Base-by-base conservation (phyloP, 2,797 vertebrate genomes). In the Gobionotothen gibberifrons region DNA sequence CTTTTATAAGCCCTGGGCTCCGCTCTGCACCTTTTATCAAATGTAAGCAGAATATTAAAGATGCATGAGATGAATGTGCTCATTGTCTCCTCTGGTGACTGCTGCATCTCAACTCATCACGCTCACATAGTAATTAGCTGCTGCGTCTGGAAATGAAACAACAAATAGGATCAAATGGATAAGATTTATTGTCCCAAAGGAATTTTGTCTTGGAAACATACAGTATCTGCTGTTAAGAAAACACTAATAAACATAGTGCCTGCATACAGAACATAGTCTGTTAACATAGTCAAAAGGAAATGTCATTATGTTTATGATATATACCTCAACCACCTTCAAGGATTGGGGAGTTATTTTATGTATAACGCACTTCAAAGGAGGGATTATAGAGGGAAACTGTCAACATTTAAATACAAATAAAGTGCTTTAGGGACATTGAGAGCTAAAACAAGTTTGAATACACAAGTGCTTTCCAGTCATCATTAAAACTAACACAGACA, bases 1-100 rank as follows among this genome's bases (percentile, higher is more conserved):
- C 78, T 90, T 92, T 89, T 89, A 93, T 89, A 89, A 90, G 78
- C 85, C 89, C 85, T 81, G 68, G 82, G 89, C 89, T 89, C 90
- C 73, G 59, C 79, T 91, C 86, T 74, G 87, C 81, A 89, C 85
- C 87, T 92, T 90, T 90, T 83, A 81, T 83, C 83, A 82, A 90
- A 91, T 79, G 83, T 85, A 87, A 78, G 80, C 77, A 78, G 83
- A 75, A 61, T 82, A 92, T 92, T 88, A 93, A 93, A 92, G 88
- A 89, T 90, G 85, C 83, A 90, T 91, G 87, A 88, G 81, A 85
- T 89, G 85, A 92, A 88, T 89, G 85, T 76, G 79, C 83, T 86
- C 84, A 78, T 90, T 89, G 88, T 91, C 90, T 92, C 69, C 64
- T 88, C 72, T 72, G 58, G 83, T 85, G 76, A 89, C 85, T 16